Evolutionary conservation across 2,113 vertebrate genomes (phyloP), one percentile per base, ranked within the genome.

Genomic region (Nothoprocta perdicaria): DNA sequence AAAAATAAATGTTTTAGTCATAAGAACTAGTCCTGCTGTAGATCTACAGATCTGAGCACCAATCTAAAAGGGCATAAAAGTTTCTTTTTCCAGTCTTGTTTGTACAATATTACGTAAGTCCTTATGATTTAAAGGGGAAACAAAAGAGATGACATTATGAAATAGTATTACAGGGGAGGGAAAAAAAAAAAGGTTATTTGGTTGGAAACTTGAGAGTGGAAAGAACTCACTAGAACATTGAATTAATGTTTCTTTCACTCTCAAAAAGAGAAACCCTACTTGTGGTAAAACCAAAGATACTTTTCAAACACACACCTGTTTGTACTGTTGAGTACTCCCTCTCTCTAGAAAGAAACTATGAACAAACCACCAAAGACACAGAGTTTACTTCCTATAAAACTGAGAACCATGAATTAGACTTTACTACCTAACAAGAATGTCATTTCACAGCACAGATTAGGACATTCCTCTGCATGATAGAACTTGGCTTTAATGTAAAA

Each of bases 351-450:
- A 92, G 68, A 91, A 79, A 69, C 79, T 92, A 92, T 89, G 93
- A 96, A 92, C 93, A 93, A 94, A 91, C 93, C 85, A 89, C 58
- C 2, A 0, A 92, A 87, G 65, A 92, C 93, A 91, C 53, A 0
- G 84, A 27, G 26, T 62, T 87, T 94, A 88, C 93, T 93, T 94
- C 82, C 93, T 94, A 88, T 50, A 91, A 92, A 92, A 66, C 84
- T 45, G 77, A 94, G 82, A 89, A 80, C 58, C 83, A 77, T 86
- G 87, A 86, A 88, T 72, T 93, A 69, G 68, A 66, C 2, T 1
- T 65, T 81, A 94, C 90, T 90, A 92, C 52, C 84, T 87, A 80
- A 92, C 43, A 84, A 84, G 92, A 96, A 93, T 60, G 58, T 91
- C 73, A 94, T 91, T 90, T 92, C 76, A 72, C 80, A 92, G 91